Evolutionary conservation across 1,140 invertebrate species (phyloP), one percentile per base, ranked within the genome.

Genomic region (Ctenoplectra terminalis): DNA sequence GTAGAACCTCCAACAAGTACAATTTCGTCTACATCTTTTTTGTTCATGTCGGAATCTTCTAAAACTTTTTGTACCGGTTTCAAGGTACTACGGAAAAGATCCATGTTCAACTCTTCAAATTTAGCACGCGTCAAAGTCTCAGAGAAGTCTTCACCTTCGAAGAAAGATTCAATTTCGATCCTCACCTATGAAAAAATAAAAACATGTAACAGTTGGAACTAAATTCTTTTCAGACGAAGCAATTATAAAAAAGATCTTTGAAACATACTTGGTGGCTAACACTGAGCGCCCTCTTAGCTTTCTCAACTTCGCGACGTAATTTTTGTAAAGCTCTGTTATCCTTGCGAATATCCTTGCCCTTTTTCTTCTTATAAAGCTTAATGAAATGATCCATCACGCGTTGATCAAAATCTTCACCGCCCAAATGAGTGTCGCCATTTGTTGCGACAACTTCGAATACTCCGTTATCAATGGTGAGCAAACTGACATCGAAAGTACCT

Each of bases 91-190:
- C 98, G 96, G 97, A 99, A 99, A 50, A 99, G 95, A 93, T 99
- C 99, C 97, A 99, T 99, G 95, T 99, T 99, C 90, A 99, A 94
- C 94, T 99, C 99, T 93, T 99, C 99, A 93, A 99, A 99, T 95
- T 99, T 99, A 89, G 99, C 99, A 90, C 99, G 96, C 77, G 99
- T 99, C 60, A 99, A 95, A 17, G 98, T 99, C 94, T 99, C 99
- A n/a, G 98, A 99, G 96, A 99, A 99, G 91, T 99, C 99, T 91
- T 99, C 98, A 88, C 99, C 99, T 91, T 99, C 99, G 90, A 98
- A 99, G 95, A 99, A 98, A 23, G 98, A 99, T 95, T 99, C 99
- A 92, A 99, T 99, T 95, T 99, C 99, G 92, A 99, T 99, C 93
- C 97, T 97, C 80, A 99, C 98, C 92, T 93, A 63, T 34, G 75